phyloP scores from a whole-genome alignment of 2,113 vertebrate genomes.

The Dinomys branickii region DNA sequence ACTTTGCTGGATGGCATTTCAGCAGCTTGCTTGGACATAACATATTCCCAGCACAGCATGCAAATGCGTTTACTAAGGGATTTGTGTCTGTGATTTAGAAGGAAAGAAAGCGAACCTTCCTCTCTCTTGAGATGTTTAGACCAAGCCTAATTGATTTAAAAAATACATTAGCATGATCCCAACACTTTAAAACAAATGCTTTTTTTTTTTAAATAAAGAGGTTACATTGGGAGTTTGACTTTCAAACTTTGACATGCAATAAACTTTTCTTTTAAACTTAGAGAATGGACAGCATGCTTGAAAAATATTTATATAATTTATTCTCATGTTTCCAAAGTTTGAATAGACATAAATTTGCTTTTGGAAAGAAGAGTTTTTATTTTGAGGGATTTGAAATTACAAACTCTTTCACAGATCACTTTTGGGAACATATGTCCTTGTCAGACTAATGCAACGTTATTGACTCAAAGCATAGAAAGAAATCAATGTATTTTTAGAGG shows the following conservation, averaged over 20 bases:
- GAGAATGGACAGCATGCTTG: constrained; percentile 35
- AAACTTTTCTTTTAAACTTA: neutral
- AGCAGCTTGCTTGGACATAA: constrained; percentile 54
- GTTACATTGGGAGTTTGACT: constrained; percentile 33
- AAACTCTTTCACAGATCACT: neutral
- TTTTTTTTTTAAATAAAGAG: constrained; percentile 37
- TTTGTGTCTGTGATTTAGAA: constrained; percentile 57
- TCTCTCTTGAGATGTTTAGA: constrained; percentile 70
- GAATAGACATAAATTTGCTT: constrained; percentile 60
- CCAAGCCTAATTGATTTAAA: constrained; percentile 73
- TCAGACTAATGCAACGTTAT: constrained; percentile 39
- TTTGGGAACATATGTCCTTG: constrained; percentile 19
- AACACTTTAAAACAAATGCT: constrained; percentile 58
- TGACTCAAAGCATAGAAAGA: constrained; percentile 52
- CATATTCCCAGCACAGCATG: constrained; percentile 50
- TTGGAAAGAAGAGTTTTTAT: constrained; percentile 51
- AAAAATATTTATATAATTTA: constrained; percentile 67
- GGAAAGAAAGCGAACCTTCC: constrained; percentile 30
- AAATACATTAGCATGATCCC: constrained; percentile 57
- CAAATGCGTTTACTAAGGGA: constrained; percentile 49
- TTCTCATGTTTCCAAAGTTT: constrained; percentile 59
- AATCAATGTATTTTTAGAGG: constrained; percentile 29
- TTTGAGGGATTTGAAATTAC: neutral
- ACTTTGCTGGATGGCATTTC: constrained; percentile 70
- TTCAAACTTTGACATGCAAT: constrained; percentile 59